These are phyloP conservation scores for Hoplostethus atlanticus DNA, from an alignment of 2,797 vertebrate genomes.

Conservation along the genomic window DNA sequence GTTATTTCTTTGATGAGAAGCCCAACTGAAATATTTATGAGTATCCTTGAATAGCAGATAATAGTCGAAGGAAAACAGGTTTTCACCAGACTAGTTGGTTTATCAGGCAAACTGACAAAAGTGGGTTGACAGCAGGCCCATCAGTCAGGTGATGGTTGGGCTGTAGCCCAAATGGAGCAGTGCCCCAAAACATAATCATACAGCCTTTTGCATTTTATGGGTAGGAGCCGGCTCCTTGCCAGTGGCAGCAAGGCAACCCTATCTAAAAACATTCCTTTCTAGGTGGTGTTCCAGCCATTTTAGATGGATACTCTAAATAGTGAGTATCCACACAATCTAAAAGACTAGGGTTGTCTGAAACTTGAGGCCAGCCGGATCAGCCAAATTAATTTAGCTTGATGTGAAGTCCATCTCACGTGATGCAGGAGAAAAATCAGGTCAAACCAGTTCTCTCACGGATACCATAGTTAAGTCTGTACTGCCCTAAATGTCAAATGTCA, in stretches of 20 bases:
- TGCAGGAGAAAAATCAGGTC: conserved; percentile 54
- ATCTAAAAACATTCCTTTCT: neutral
- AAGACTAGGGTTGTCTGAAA: neutral
- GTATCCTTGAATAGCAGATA: conserved; percentile 3
- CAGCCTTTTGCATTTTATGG: neutral
- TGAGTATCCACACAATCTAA: neutral
- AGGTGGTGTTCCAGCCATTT: neutral
- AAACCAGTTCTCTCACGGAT: conserved; percentile 48
- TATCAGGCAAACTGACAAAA: neutral
- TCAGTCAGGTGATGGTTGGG: neutral
- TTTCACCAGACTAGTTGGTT: neutral
- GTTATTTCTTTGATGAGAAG: neutral
- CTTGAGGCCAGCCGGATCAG: conserved; percentile 21
- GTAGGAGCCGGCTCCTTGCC: neutral
- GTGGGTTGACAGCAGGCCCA: neutral
- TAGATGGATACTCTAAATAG: neutral
- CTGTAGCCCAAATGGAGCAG: neutral
- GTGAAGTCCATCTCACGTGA: conserved; percentile 36
- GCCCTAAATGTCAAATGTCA: neutral
- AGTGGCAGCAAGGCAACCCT: neutral
- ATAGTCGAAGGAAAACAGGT: neutral
- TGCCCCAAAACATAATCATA: neutral
- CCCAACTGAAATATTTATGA: conserved; percentile 54
- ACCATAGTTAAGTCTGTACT: neutral
- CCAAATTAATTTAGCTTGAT: conserved; percentile 14